Evolutionary conservation across 2,113 vertebrate genomes (phyloP).

Genomic region (Nematolebias whitei): DNA sequence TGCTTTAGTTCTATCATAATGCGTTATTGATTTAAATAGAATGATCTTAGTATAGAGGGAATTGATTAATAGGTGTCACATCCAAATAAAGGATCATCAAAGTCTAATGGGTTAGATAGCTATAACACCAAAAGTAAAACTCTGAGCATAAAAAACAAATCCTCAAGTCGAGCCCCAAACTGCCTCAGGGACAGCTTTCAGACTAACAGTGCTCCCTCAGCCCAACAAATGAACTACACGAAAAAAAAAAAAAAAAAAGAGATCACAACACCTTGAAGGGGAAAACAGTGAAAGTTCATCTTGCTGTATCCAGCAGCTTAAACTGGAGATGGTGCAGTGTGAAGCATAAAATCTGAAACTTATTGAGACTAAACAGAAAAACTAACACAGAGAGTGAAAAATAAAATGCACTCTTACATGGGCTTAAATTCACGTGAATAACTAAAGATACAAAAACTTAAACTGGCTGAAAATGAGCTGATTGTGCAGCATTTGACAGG

Average conservation of each 20-base stretch:
- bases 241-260: conserved; percentile 9
- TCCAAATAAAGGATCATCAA: conserved; percentile 15
- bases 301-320: conserved; percentile 4
- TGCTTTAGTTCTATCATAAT: conserved; percentile 1
- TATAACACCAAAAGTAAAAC: conserved; percentile 11
- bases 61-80: too few relatives aligned
- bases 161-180: conserved; percentile 30
- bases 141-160: conserved; percentile 23
- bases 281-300: conserved; percentile 22
- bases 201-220: conserved; percentile 45
- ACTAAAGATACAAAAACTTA: background rate
- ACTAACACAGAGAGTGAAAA: background rate
- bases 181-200: conserved; percentile 62
- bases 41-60: background rate
- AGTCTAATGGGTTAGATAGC: too few relatives aligned
- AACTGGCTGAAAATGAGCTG: background rate
- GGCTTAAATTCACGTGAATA: background rate
- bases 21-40: background rate
- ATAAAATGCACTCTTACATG: background rate
- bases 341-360: conserved; percentile 28
- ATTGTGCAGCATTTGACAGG: background rate
- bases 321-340: conserved; percentile 26
- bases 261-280: conserved; percentile 32
- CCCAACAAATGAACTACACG: conserved; percentile 49
- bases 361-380: conserved; percentile 12